phyloP scores from a whole-genome alignment of 2,797 vertebrate genomes.

The Siniperca obscura region DNA sequence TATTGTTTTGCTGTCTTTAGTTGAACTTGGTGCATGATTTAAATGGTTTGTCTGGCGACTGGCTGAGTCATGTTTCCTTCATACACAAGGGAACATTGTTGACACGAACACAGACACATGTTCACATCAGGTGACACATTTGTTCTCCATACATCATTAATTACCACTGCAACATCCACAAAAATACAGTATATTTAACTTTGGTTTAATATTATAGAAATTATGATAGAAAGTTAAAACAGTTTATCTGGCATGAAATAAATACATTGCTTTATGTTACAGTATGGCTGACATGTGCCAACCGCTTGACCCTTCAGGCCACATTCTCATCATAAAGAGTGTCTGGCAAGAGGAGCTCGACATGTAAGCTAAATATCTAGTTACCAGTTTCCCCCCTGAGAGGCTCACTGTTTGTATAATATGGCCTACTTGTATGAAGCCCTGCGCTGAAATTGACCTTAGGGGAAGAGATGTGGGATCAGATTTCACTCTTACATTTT shows the following conservation, averaged over 20 bases:
- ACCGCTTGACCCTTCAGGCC: constrained; percentile 34
- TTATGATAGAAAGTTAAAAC: background rate
- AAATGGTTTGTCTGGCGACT: constrained; percentile 29
- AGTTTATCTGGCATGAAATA: background rate
- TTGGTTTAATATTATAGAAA: background rate
- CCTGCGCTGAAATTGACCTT: constrained; percentile 27
- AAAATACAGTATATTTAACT: constrained; percentile 21
- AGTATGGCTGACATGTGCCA: constrained; percentile 8
- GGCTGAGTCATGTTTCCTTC: constrained; percentile 49
- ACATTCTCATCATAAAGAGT: constrained; percentile 33
- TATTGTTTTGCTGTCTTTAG: background rate
- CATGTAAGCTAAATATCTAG: constrained; percentile 48
- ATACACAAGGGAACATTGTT: constrained; percentile 49
- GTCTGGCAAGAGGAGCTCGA: constrained; percentile 37
- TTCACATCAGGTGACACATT: constrained; percentile 52
- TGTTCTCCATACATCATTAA: constrained; percentile 15
- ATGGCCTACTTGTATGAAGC: constrained; percentile 38
- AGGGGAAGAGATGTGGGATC: constrained; percentile 43
- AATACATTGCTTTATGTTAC: constrained; percentile 34
- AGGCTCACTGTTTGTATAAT: constrained; percentile 47
- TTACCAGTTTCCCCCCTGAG: constrained; percentile 35
- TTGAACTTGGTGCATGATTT: constrained; percentile 2
- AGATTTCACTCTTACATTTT: constrained; percentile 57
- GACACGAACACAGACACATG: constrained; percentile 41
- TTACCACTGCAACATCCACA: background rate